Conservation (phyloP, 2,888 invertebrate genomes). For the Serripes groenlandicus region DNA sequence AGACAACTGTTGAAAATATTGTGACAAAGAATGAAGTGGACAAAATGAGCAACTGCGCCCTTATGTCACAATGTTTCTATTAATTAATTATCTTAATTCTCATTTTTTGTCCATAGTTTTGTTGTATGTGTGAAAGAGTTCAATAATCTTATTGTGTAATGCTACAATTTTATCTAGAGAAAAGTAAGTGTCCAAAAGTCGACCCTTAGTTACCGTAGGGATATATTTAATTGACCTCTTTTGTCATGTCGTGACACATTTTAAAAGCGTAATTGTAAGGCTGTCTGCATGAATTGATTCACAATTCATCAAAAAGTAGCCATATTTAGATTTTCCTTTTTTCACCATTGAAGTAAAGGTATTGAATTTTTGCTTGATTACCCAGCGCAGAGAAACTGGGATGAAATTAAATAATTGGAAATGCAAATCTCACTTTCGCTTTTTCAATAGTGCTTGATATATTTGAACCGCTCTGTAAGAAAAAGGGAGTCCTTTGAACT, state of each 20-base stretch:
- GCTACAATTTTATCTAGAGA: too few species aligned
- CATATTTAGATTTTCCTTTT: slow-evolving; percentile 10
- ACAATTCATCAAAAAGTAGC: slow-evolving; percentile 9
- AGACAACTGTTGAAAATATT: background rate
- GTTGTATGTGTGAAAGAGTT: too few species aligned
- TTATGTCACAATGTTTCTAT: background rate
- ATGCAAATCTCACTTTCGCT: slow-evolving; percentile 17
- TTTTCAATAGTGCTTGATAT: slow-evolving; percentile 4
- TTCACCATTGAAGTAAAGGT: slow-evolving; percentile 6
- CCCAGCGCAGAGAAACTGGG: background rate
- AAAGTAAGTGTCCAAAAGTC: too few species aligned
- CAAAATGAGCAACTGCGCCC: background rate
- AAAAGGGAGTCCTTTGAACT: too few species aligned
- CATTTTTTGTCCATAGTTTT: too few species aligned
- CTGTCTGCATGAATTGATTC: slow-evolving; percentile 4
- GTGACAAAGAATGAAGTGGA: background rate
- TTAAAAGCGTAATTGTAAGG: background rate
- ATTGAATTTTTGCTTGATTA: slow-evolving; percentile 7
- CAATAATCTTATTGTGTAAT: too few species aligned
- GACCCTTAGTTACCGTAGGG: too few species aligned
- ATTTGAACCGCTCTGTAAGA: too few species aligned
- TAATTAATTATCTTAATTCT: too few species aligned
- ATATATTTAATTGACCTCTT: too few species aligned
- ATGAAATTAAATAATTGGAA: slow-evolving; percentile 16
- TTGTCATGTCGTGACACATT: too few species aligned